Evolutionary conservation across 2,888 invertebrate genomes (phyloP), one percentile per base, ranked within the genome.

Genomic region (Agrypnus murinus): DNA sequence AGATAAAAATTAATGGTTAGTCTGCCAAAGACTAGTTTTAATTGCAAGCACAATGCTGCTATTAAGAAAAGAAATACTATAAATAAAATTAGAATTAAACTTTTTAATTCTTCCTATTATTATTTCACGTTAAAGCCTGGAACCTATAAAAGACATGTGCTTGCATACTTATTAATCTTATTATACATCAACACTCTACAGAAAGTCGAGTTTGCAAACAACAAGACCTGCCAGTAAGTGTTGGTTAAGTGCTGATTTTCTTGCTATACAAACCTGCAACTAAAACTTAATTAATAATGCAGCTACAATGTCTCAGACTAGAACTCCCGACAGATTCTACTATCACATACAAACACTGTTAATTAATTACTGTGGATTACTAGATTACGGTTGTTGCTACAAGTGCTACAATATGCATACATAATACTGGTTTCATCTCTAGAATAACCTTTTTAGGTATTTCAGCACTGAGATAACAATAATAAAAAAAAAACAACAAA

Each of bases 211-310:
- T 25, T n/a, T n/a, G n/a, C n/a, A n/a, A n/a, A n/a, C n/a, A n/a
- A n/a, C n/a, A n/a, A n/a, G n/a, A n/a, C 25, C 25, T 25, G 25
- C 5, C 43, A 8, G 25, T 25, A 46, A 19, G 45, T 46, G 53
- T 9, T 14, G 31, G 12, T 12, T 17, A 3, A 34, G 10, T 12
- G 17, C 25, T 25, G 25, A 25, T 36, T 36, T 55, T 34, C 55
- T 15, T 55, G 34, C 55, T 9, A 9, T 7, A 3, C 7, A 34
- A 34, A 14, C 55, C 15, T 31, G 31, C 36, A 55, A 10, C 32
- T 32, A 55, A 36, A 55, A 55, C 55, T 55, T 55, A 36, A 55
- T 55, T 55, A 55, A 55, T 55, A 55, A 55, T 55, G 55, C 17
- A 55, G 9, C 55, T 15, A 55, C 34, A 55, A 55, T 55, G 55